Conservation (phyloP, 2,113 vertebrate species). For the Chaetorhynchus papuensis region DNA sequence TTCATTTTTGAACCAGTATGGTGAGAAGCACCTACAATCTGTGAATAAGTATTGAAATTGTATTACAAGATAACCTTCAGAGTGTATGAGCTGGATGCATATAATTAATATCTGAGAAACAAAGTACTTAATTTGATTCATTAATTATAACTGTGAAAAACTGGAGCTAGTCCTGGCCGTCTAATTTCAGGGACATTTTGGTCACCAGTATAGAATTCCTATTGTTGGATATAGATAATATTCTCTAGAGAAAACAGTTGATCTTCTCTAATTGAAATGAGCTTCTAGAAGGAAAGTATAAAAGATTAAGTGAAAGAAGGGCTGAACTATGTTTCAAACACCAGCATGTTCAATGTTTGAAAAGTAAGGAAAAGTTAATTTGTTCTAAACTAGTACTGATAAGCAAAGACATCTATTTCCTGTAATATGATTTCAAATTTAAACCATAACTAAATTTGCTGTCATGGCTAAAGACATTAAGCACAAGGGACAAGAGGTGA, state of each 20-base stretch:
- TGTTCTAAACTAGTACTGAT: background rate
- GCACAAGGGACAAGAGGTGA: background rate
- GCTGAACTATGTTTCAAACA: background rate
- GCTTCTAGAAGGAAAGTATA: background rate
- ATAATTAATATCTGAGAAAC: background rate
- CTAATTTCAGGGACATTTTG: background rate
- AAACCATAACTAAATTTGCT: background rate
- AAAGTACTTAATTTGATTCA: conserved; percentile 6
- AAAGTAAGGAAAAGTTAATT: background rate
- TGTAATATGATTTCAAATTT: background rate
- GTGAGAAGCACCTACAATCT: background rate
- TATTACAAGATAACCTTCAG: background rate
- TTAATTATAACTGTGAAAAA: conserved; percentile 13
- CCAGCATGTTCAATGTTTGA: background rate
- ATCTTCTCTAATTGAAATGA: background rate
- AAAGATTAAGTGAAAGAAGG: background rate
- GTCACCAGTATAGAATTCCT: background rate
- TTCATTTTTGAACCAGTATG: background rate
- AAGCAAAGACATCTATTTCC: background rate
- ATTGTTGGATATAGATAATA: background rate
- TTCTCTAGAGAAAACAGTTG: background rate
- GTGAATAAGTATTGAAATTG: background rate
- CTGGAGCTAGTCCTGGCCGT: background rate
- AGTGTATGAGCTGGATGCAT: background rate
- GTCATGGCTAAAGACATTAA: background rate